These are phyloP conservation scores for Pimephales promelas DNA, from an alignment of 2,113 vertebrate species.

Conservation along the genomic window DNA sequence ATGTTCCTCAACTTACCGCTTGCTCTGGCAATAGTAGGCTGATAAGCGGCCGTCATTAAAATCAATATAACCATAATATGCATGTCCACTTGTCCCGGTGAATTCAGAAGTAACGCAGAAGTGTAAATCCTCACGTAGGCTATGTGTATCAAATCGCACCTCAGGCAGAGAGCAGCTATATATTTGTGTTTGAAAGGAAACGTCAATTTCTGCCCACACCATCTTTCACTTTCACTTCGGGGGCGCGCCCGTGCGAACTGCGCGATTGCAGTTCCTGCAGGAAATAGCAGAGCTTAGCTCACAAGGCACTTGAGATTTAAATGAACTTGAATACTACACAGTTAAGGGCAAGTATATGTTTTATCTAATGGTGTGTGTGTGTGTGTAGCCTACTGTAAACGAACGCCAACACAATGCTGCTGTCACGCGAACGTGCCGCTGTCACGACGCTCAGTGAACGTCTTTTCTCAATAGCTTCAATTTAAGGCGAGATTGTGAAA, in stretches of 20 bases:
- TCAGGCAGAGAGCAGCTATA: not conserved
- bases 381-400: not conserved
- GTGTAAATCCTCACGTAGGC: not conserved
- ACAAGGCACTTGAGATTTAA: not conserved
- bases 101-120: not conserved
- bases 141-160: not conserved
- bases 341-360: not conserved
- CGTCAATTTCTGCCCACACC: not conserved
- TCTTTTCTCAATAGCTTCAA: not conserved
- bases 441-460: not conserved
- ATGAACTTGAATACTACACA: not conserved
- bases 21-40: not conserved
- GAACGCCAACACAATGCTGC: not conserved
- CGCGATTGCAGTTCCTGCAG: not conserved
- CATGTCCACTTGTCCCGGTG: constrained; percentile 1
- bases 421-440: not conserved
- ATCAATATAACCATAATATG: not conserved
- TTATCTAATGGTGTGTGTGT: not conserved
- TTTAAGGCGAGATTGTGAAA: not conserved
- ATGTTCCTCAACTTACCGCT: not conserved
- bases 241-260: not conserved
- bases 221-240: constrained; percentile 14
- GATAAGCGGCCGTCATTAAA: not conserved
- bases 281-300: not conserved
- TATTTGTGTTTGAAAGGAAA: not conserved